phyloP scores from a whole-genome alignment of 2,113 vertebrate species.

The Sorex araneus region DNA sequence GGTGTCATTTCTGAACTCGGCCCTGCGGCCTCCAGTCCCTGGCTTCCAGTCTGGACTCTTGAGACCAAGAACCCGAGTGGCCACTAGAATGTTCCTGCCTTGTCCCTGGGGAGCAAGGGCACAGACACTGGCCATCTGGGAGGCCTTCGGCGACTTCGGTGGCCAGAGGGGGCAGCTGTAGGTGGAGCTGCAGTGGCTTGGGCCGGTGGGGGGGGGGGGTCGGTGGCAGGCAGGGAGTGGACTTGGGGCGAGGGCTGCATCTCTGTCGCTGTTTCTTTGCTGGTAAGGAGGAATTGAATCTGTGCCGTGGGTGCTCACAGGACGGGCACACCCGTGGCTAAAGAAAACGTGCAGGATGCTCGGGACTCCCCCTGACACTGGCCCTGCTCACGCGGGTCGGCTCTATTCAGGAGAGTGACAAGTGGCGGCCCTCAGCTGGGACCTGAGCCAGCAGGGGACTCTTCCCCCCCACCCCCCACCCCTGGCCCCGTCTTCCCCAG shows the following conservation, averaged over 20 bases:
- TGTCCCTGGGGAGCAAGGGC: no score
- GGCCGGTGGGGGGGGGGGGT: neutral
- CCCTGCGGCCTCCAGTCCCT: no score
- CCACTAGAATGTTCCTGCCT: no score
- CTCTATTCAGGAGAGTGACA: neutral
- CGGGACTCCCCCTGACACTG: neutral
- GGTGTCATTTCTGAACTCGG: no score
- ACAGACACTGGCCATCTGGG: no score
- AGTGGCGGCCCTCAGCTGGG: conserved; percentile 10
- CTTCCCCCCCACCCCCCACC: neutral
- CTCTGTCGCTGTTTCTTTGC: neutral
- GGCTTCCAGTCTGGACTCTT: no score
- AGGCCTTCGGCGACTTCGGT: no score
- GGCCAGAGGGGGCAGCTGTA: no score
- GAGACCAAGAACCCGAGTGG: no score
- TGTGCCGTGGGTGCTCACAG: neutral
- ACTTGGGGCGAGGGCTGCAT: neutral
- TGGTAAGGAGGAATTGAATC: neutral
- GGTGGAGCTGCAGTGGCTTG: no score
- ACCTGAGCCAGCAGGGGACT: conserved; percentile 17
- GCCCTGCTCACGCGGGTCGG: conserved; percentile 13
- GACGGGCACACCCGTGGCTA: neutral
- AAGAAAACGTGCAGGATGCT: neutral
- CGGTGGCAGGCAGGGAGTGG: neutral
- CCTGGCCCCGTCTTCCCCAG: neutral